phyloP scores from a whole-genome alignment of 1,140 invertebrate species.

The Sycophaga agraensis region DNA sequence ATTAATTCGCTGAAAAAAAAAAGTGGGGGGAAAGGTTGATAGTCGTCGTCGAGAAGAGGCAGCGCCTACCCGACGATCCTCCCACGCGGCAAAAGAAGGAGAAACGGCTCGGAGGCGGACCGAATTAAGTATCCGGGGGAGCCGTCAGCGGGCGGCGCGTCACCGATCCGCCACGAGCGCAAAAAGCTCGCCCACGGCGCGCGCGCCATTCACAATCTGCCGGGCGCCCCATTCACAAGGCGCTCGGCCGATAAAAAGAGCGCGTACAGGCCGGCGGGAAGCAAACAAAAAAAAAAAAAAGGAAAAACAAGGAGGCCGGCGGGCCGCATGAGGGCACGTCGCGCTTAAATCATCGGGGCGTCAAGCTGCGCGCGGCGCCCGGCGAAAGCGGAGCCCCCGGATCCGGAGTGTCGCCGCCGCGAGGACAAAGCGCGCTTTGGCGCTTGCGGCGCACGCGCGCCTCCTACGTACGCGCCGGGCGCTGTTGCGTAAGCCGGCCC shows the following conservation, averaged over 20 bases:
- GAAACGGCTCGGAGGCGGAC: no score
- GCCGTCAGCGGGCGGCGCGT: background rate
- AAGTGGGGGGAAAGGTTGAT: no score
- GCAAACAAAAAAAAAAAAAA: background rate
- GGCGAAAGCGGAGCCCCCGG: background rate
- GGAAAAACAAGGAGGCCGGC: background rate
- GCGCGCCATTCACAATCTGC: no score
- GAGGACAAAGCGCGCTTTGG: conserved; percentile 31
- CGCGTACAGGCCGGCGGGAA: background rate
- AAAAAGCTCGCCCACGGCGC: no score
- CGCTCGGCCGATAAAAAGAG: no score
- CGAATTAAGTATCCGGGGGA: background rate
- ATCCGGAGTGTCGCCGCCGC: background rate
- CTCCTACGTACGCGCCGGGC: conserved; percentile 42
- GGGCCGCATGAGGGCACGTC: background rate
- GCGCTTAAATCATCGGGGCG: background rate
- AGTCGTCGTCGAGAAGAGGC: no score
- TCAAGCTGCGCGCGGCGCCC: background rate
- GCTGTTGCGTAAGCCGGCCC: conserved; percentile 39
- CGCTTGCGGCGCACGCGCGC: conserved; percentile 37
- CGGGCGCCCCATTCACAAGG: no score
- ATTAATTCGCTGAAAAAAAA: no score
- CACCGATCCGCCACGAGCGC: no score
- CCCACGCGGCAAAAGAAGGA: no score
- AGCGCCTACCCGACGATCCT: no score